Evolutionary conservation across 2,888 invertebrate genomes (phyloP), one percentile per base, ranked within the genome.

Genomic region (Cremastinae sp.): DNA sequence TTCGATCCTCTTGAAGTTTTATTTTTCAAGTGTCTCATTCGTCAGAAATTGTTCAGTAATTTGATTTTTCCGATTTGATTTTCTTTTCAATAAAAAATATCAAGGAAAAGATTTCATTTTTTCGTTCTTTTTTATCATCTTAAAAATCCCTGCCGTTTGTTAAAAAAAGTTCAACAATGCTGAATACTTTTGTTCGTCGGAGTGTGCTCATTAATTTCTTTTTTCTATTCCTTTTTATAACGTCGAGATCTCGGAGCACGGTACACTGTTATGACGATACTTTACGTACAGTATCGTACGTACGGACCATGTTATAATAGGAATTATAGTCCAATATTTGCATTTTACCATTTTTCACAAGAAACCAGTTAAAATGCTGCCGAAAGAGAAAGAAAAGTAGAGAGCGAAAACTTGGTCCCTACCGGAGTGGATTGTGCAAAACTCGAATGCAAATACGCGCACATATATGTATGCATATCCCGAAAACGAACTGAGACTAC

Each of bases 311-410:
- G 49, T 45, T 45, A 56, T 59, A 65, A 35, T 75, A 45, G 35
- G 65, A 70, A 75, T 75, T 75, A 75, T 70, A 65, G 53, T 70
- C 59, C 47, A 75, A 75, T 75, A 75, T 75, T 75, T 70, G 70
- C 69, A 16, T 62, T 70, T 59, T 41, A 45, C 45, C 59, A 65
- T 75, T 70, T 75, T 65, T 61, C 59, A 59, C 18, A 28, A 20
- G 35, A 28, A 43, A 14, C 10, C 18, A 22, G 49, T 43, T 41
- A 45, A 18, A 62, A 58, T 14, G 10, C 8, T 2, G 20, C 22
- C 28, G 28, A 28, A 5, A 56, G 14, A 16, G 51, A 28, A 8
- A 45, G 14, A 22, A 12, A 8, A 55, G 12, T 14, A 41, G n/a
- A 28, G 37, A 35, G 58, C 20, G 9, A 35, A 47, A 53, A 62